phyloP scores from a whole-genome alignment of 30 jellyfish, hydroid and myxozoan genomes.

The Hydra vulgaris region DNA sequence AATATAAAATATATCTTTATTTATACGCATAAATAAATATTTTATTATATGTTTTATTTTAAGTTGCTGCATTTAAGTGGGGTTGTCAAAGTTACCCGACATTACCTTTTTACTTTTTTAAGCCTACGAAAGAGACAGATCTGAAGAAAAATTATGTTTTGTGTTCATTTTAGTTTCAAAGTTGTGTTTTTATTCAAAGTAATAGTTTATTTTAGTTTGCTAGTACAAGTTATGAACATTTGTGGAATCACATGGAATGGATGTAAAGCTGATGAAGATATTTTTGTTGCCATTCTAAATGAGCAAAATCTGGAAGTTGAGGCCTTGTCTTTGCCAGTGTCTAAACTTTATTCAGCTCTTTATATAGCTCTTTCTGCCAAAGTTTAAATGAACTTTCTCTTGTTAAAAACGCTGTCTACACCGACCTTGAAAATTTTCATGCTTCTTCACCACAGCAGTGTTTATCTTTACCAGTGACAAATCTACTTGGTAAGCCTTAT shows the following conservation, averaged over 20 bases:
- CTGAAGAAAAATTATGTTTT: neutral
- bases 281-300: neutral
- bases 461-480: neutral
- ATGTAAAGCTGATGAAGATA: neutral
- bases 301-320: neutral
- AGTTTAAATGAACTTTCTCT: neutral
- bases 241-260: neutral
- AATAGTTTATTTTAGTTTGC: neutral
- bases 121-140: neutral
- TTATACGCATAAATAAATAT: neutral
- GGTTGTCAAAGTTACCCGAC: neutral
- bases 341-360: neutral
- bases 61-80: neutral
- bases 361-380: neutral
- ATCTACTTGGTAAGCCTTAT: neutral
- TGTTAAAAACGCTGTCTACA: neutral
- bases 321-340: slow-evolving; percentile 9
- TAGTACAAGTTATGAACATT: neutral
- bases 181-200: neutral
- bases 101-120: neutral
- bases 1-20: neutral
- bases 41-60: neutral
- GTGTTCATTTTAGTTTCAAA: neutral
- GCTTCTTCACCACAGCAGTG: neutral
- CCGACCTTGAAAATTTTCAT: neutral